Conservation (phyloP, 2,888 invertebrate genomes). For the Nezara viridula region DNA sequence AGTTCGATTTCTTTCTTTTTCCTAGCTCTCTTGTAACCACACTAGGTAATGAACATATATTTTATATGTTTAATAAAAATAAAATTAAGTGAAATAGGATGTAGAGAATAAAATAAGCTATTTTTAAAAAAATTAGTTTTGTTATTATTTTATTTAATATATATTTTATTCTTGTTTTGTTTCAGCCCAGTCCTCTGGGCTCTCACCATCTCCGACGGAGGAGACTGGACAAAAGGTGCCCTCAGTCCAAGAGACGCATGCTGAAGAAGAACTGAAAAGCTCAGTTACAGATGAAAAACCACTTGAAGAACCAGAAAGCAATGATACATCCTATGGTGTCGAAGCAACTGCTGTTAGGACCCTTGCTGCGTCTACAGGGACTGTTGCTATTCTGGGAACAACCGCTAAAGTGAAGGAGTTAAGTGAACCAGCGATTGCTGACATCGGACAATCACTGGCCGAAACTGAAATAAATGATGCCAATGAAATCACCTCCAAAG, state of each 20-base stretch:
- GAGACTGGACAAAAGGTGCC: conserved; percentile 63
- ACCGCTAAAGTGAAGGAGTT: conserved; percentile 65
- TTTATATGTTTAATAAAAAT: neutral
- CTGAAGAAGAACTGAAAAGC: conserved; percentile 28
- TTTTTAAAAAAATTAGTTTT: too few relatives aligned
- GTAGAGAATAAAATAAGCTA: neutral
- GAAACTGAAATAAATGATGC: conserved; percentile 4
- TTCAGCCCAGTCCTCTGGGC: conserved; percentile 66
- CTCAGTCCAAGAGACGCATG: conserved; percentile 51
- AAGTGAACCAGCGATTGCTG: conserved; percentile 1
- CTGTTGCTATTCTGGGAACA: conserved; percentile 66
- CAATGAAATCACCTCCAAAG: neutral
- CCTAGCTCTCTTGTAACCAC: too few relatives aligned
- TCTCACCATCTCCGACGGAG: conserved; percentile 65
- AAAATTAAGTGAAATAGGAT: neutral
- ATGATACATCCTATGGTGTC: conserved; percentile 66
- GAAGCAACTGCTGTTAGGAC: conserved; percentile 66
- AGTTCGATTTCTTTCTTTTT: too few relatives aligned
- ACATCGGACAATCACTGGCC: neutral
- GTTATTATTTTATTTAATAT: neutral
- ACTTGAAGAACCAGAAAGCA: conserved; percentile 64
- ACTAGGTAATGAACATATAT: too few relatives aligned
- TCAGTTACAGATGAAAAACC: conserved; percentile 61
- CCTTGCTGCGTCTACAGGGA: conserved; percentile 66
- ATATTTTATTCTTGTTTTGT: conserved; percentile 60